Evolutionary conservation across 1,140 invertebrate species (phyloP).

Genomic region (Drosophila kikkawai): DNA sequence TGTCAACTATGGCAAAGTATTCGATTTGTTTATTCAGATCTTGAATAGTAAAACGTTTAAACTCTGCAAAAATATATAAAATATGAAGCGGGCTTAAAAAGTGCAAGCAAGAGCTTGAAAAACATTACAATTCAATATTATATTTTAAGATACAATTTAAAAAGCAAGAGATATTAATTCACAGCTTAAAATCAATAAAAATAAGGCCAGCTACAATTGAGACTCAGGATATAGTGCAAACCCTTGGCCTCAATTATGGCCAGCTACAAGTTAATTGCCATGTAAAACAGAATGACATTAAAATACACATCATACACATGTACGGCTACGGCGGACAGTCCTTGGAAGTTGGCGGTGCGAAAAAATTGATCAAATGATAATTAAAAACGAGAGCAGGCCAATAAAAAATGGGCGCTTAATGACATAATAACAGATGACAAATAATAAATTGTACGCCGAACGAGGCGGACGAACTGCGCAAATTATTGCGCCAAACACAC

Average conservation of each 20-base stretch:
- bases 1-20: neutral
- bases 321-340: slow-evolving; percentile 1
- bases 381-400: slow-evolving; percentile 72
- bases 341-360: slow-evolving; percentile 27
- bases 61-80: neutral
- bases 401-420: slow-evolving; percentile 73
- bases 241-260: slow-evolving; percentile 12
- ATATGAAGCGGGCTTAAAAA: neutral
- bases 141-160: neutral
- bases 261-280: slow-evolving; percentile 70
- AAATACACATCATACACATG: slow-evolving; percentile 34
- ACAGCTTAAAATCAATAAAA: neutral
- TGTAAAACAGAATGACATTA: slow-evolving; percentile 68
- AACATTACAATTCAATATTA: neutral
- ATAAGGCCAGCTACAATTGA: neutral
- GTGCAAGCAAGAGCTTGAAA: neutral
- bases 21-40: slow-evolving; percentile 8
- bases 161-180: neutral
- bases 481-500: slow-evolving; percentile 52
- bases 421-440: slow-evolving; percentile 83
- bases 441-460: slow-evolving; percentile 74
- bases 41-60: neutral
- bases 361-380: slow-evolving; percentile 76
- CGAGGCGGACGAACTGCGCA: slow-evolving; percentile 49
- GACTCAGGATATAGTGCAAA: neutral